Evolutionary conservation across 2,797 vertebrate species (phyloP).

Genomic region (Myotis daubentonii): DNA sequence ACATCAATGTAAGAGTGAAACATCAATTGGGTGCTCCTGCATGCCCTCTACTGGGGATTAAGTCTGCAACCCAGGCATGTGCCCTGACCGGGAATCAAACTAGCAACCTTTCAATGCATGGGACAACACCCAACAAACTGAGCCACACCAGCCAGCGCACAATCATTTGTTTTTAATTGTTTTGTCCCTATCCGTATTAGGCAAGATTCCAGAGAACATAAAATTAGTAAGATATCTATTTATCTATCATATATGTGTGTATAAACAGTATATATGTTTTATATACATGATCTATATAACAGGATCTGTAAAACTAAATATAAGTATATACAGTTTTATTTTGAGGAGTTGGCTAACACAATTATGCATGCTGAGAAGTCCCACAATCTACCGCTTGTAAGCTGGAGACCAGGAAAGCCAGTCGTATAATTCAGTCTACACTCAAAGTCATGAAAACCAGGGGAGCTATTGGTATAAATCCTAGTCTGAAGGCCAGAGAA

Average conservation of each 20-base stretch:
- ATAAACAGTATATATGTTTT: no score
- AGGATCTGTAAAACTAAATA: not conserved
- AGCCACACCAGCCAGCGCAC: not conserved
- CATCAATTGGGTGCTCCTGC: no score
- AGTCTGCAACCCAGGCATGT: not conserved
- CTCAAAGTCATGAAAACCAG: not conserved
- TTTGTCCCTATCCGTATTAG: not conserved
- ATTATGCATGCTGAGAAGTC: not conserved
- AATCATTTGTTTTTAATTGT: conserved; percentile 27
- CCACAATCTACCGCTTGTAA: not conserved
- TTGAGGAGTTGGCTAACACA: not conserved
- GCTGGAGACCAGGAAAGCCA: not conserved
- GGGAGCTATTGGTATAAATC: not conserved
- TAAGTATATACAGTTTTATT: not conserved
- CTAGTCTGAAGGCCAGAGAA: not conserved
- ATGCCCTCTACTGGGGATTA: not conserved
- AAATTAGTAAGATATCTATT: not conserved
- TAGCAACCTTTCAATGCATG: not conserved
- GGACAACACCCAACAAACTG: not conserved
- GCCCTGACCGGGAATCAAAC: not conserved
- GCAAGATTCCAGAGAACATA: not conserved
- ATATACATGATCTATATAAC: not conserved
- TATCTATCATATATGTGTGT: not conserved
- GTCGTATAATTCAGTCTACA: not conserved
- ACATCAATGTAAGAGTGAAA: no score